These are phyloP conservation scores for Gymnorhina tibicen DNA, from an alignment of 2,113 vertebrate species.

Conservation along the genomic window DNA sequence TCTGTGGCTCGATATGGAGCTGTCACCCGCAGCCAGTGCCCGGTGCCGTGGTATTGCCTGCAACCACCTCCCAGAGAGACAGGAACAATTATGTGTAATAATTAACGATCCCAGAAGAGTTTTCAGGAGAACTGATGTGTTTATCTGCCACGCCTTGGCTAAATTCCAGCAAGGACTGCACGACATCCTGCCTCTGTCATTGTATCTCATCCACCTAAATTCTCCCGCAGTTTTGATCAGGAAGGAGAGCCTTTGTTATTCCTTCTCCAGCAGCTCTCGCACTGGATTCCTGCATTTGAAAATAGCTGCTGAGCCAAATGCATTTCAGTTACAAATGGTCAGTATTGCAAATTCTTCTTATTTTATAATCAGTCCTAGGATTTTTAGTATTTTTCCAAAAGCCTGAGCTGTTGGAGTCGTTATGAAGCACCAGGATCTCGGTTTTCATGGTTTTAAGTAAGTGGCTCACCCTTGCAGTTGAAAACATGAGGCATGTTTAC, in stretches of 20 bases:
- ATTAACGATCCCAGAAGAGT: slow-evolving; percentile 30
- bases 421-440: background rate
- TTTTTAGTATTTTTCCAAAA: background rate
- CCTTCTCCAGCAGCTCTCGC: background rate
- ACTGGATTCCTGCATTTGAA: background rate
- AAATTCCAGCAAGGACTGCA: slow-evolving; percentile 2
- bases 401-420: background rate
- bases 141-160: slow-evolving; percentile 20
- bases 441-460: slow-evolving; percentile 45
- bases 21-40: background rate
- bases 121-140: background rate
- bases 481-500: slow-evolving; percentile 43
- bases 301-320: background rate
- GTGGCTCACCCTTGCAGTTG: slow-evolving; percentile 34
- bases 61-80: background rate
- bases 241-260: background rate
- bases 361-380: background rate
- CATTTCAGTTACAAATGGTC: background rate
- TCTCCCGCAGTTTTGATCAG: background rate
- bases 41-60: background rate
- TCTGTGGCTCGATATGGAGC: background rate
- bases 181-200: background rate
- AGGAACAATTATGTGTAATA: background rate
- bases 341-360: background rate
- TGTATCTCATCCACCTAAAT: background rate